Percentiles rank a stretch among this genome's conserved stretches.
Evolutionary conservation across 1,140 invertebrate genomes (phyloP).

Genomic region (Schlechtendalia chinensis): DNA sequence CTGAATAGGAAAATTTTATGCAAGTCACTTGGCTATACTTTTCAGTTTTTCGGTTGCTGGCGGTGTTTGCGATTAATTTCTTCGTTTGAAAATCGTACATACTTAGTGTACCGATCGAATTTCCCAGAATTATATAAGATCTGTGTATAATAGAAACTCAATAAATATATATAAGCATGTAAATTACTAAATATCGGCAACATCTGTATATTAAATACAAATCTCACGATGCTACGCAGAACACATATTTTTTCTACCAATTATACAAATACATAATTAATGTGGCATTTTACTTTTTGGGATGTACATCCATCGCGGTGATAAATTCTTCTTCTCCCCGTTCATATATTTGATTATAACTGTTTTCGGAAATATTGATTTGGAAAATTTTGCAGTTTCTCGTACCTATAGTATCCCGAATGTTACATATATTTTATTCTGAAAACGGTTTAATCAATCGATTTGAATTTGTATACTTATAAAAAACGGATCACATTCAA

Average conservation of each 20-base stretch:
- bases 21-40: not conserved
- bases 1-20: conserved; percentile 9
- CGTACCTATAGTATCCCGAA: conserved; percentile 4
- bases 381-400: conserved; percentile 2
- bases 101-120: not conserved
- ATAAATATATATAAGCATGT: too few species aligned
- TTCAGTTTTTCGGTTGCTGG: not conserved
- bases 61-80: not conserved
- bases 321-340: not conserved
- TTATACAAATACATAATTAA: not conserved
- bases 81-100: not conserved
- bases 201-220: too few species aligned
- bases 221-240: too few species aligned
- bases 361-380: not conserved
- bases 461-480: not conserved
- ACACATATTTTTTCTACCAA: too few species aligned
- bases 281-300: not conserved
- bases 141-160: not conserved
- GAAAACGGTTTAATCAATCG: too few species aligned
- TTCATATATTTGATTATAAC: not conserved
- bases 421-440: too few species aligned
- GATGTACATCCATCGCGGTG: not conserved
- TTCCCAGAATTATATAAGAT: not conserved
- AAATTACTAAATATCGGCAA: too few species aligned
- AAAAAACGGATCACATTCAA: not conserved